Percentiles rank a stretch among this genome's conserved stretches.
phyloP scores from a whole-genome alignment of 2,797 vertebrate genomes.

The Gambusia yucatana region DNA sequence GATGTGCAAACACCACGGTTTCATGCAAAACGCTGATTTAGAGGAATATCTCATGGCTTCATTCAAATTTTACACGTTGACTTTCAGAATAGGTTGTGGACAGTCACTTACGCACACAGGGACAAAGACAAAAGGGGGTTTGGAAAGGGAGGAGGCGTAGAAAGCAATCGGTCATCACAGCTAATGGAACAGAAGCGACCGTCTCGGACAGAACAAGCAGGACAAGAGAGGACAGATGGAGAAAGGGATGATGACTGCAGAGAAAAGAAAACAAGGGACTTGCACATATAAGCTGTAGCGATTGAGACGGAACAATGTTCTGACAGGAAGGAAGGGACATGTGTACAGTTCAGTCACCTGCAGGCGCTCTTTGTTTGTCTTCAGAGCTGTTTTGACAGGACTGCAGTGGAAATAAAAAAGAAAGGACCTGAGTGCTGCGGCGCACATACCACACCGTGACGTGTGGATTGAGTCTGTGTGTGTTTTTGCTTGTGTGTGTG shows the following conservation, averaged over 20 bases:
- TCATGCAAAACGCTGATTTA: constrained; percentile 32
- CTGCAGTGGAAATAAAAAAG: constrained; percentile 55
- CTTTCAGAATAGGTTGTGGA: constrained; percentile 42
- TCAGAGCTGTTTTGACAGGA: constrained; percentile 46
- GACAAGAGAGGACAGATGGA: constrained; percentile 39
- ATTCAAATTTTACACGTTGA: constrained; percentile 21
- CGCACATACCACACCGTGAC: constrained; percentile 45
- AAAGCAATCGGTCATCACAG: constrained; percentile 27
- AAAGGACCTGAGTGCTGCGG: constrained; percentile 53
- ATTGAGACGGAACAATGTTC: constrained; percentile 70
- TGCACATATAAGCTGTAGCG: constrained; percentile 67
- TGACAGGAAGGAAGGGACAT: constrained; percentile 42
- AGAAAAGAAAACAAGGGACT: constrained; percentile 65
- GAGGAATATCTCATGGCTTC: neutral
- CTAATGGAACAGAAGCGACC: constrained; percentile 26
- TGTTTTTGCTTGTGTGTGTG: constrained; percentile 18
- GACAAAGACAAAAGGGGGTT: constrained; percentile 26
- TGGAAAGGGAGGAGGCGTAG: constrained; percentile 16
- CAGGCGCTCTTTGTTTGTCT: constrained; percentile 39
- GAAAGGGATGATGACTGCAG: constrained; percentile 18
- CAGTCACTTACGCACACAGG: constrained; percentile 19
- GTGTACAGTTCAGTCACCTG: constrained; percentile 48
- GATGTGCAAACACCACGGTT: constrained; percentile 17
- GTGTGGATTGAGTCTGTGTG: constrained; percentile 23
- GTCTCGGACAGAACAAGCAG: constrained; percentile 31